phyloP scores from a whole-genome alignment of 2,888 invertebrate species.

The Pristionchus entomophagus region DNA sequence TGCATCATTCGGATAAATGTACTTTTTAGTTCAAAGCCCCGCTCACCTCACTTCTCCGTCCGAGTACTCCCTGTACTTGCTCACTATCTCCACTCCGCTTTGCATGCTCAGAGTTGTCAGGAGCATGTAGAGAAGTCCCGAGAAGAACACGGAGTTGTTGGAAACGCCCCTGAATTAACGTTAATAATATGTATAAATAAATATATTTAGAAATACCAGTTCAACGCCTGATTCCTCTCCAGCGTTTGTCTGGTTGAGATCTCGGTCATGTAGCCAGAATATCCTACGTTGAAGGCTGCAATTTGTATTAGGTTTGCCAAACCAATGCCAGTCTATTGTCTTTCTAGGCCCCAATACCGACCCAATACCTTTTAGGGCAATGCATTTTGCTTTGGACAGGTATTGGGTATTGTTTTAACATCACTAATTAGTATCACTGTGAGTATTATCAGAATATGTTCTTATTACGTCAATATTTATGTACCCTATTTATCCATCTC shows the following conservation, averaged over 20 bases:
- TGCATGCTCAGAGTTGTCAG: background rate
- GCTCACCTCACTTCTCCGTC: slow-evolving; percentile 31
- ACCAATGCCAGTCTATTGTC: too few relatives aligned
- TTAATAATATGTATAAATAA: background rate
- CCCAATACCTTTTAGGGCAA: too few relatives aligned
- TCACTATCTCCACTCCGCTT: background rate
- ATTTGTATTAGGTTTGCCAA: too few relatives aligned
- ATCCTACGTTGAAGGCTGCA: slow-evolving; percentile 42
- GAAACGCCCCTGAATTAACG: slow-evolving; percentile 22
- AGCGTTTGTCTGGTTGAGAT: slow-evolving; percentile 22
- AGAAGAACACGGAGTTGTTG: slow-evolving; percentile 8
- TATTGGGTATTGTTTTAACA: too few relatives aligned
- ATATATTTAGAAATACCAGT: background rate
- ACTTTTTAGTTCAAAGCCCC: too few relatives aligned
- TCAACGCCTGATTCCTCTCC: slow-evolving; percentile 34
- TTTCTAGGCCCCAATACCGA: too few relatives aligned
- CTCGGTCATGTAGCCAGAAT: slow-evolving; percentile 35
- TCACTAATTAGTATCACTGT: too few relatives aligned
- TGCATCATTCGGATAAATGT: background rate
- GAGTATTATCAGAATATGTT: too few relatives aligned
- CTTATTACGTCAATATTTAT: too few relatives aligned
- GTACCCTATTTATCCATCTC: too few relatives aligned
- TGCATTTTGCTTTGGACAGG: too few relatives aligned
- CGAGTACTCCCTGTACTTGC: slow-evolving; percentile 40
- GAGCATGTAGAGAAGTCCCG: slow-evolving; percentile 24